Evolutionary conservation across 2,797 vertebrate genomes (phyloP).

Genomic region (Peromyscus nudipes): DNA sequence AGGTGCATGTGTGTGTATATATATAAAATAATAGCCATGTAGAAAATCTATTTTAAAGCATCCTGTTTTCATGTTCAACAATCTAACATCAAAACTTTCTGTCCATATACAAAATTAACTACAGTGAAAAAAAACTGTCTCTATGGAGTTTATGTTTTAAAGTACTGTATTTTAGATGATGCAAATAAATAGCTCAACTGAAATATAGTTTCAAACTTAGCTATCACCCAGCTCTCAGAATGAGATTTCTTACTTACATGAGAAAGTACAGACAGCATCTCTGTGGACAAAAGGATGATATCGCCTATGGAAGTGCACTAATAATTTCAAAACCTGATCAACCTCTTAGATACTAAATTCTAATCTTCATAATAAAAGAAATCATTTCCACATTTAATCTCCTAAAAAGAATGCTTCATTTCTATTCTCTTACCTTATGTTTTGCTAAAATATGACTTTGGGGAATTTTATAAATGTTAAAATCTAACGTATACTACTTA

Average conservation of each 20-base stretch:
- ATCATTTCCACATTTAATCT: neutral
- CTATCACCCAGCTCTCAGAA: slow-evolving; percentile 1
- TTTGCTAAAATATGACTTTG: slow-evolving; percentile 44
- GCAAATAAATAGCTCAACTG: neutral
- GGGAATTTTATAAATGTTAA: slow-evolving; percentile 25
- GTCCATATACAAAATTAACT: slow-evolving; percentile 3
- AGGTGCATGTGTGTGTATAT: too few relatives aligned
- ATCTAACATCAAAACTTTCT: slow-evolving; percentile 2
- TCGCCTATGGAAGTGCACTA: neutral
- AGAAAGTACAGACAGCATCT: neutral
- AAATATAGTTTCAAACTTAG: slow-evolving; percentile 45
- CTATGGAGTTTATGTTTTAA: slow-evolving; percentile 2
- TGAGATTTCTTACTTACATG: slow-evolving; percentile 6
- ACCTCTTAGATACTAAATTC: slow-evolving; percentile 24
- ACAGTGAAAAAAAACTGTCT: neutral
- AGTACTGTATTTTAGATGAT: neutral
- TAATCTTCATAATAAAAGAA: slow-evolving; percentile 41
- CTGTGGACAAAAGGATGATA: slow-evolving; percentile 12
- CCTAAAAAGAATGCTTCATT: neutral
- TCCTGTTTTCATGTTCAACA: neutral
- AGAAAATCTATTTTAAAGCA: neutral
- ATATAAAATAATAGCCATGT: slow-evolving; percentile 9
- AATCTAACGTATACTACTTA: neutral
- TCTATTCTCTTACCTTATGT: neutral
- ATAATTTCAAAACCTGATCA: slow-evolving; percentile 36